A percentile compares a stretch with the other conserved stretches of the same genome.
phyloP scores from a whole-genome alignment of 1,140 invertebrate species.

The Hylaeus volcanicus region DNA sequence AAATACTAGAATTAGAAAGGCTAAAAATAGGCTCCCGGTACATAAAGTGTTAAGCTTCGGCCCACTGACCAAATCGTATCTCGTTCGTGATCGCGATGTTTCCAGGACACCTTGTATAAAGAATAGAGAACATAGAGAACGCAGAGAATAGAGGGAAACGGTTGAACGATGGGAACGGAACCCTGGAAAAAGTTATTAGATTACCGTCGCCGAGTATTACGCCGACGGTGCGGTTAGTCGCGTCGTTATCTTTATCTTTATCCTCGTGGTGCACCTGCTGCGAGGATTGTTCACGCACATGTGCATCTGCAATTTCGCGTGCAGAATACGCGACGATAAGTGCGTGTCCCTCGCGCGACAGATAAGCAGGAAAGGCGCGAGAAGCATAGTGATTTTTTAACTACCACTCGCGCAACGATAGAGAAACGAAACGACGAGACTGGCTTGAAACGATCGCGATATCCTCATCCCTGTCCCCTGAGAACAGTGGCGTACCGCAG shows the following conservation, averaged over 20 bases:
- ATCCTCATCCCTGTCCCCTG: conserved; percentile 2
- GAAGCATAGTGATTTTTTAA: conserved; percentile 19
- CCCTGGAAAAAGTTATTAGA: conserved; percentile 49
- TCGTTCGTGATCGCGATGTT: too few species aligned
- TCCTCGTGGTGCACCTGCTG: conserved; percentile 55
- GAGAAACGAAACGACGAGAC: background rate
- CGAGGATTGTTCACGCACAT: conserved; percentile 38
- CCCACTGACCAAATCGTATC: too few species aligned
- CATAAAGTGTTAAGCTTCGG: too few species aligned
- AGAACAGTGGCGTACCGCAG: background rate
- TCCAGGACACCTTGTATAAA: background rate
- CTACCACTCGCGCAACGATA: background rate
- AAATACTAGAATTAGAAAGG: too few species aligned
- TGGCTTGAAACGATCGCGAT: background rate
- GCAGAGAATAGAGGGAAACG: too few species aligned
- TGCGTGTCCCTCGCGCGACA: conserved; percentile 22
- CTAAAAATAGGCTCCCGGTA: too few species aligned
- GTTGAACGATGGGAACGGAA: conserved; percentile 22
- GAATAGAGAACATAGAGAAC: too few species aligned
- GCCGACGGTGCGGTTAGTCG: conserved; percentile 42
- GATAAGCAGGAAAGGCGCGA: conserved; percentile 24
- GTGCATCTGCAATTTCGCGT: conserved; percentile 13
- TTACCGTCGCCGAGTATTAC: conserved; percentile 43
- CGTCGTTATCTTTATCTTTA: conserved; percentile 63
- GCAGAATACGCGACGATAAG: conserved; percentile 17